Evolutionary conservation across 2,888 invertebrate species (phyloP), one percentile per base, ranked within the genome.

Genomic region (Linyphia triangularis): DNA sequence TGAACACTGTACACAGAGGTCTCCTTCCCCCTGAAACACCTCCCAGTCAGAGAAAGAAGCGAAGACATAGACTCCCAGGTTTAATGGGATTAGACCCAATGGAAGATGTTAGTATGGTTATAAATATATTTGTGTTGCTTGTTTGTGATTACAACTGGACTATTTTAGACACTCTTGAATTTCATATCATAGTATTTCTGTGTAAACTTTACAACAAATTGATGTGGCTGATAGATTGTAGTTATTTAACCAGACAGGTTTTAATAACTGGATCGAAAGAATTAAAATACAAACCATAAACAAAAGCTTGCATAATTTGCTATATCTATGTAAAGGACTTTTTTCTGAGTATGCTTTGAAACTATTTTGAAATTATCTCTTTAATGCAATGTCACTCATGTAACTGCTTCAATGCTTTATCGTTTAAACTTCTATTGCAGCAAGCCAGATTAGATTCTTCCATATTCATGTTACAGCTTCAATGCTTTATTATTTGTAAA

Each of bases 21-120:
- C 92, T 93, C 4, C 93, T 94, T 73, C 94, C 94, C 13, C 94
- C 94, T 5, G 95, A 95, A 92, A 95, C 95, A 2, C 95, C 95
- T 0, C 95, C 95, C 1, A 92, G 93, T n/a, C 92, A 94, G 89
- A 93, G 94, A 85, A 94, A 94, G 91, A 92, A 92, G 22, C 92
- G 93, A 28, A 93, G 93, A 90, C 91, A 93, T 51, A 92, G 92
- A 90, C 93, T 93, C 90, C 92, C 94, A 19, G 92, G 92, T 6
- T 90, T 93, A 13, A 90, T 92, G 89, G 92, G 92, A 70, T 91
- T 93, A 90, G 92, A 93, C 89, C 92, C 92, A 37, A 90, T 91
- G 30, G 92, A 92, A 89, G 94, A 94, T 91, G 94, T 94, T 91
- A 78, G 82, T 30, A 72, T 26, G 24, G 4, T 26, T 26, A 2